phyloP scores from a whole-genome alignment of 2,888 invertebrate species.

The Heliconius cydno region DNA sequence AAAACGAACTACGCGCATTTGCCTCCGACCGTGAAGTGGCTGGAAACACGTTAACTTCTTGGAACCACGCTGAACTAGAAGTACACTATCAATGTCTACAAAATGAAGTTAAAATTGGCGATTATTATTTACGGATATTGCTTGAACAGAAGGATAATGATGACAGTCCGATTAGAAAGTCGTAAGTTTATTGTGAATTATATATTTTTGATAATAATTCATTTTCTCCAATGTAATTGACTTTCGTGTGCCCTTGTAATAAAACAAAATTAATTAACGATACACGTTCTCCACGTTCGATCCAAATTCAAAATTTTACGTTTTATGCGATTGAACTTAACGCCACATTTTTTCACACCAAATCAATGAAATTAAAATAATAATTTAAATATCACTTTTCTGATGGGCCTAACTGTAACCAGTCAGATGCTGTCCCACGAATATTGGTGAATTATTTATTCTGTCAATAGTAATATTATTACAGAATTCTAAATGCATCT shows the following conservation, averaged over 20 bases:
- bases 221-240: background rate
- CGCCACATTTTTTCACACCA: too few species aligned
- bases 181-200: conserved; percentile 85
- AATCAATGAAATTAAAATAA: too few species aligned
- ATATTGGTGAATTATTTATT: too few species aligned
- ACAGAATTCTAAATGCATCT: too few species aligned
- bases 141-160: conserved; percentile 95
- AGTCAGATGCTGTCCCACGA: background rate
- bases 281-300: too few species aligned
- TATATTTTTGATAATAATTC: background rate
- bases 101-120: conserved; percentile 98
- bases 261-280: background rate
- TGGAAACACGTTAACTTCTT: conserved; percentile 92
- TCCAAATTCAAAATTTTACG: too few species aligned
- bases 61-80: conserved; percentile 99
- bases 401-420: background rate
- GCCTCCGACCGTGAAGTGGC: conserved; percentile 94
- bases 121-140: conserved; percentile 97
- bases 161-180: conserved; percentile 93
- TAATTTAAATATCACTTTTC: background rate
- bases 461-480: too few species aligned
- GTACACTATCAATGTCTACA: conserved; percentile 96
- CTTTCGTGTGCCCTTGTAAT: background rate
- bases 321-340: too few species aligned
- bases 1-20: conserved; percentile 96